Evolutionary conservation across 2,888 invertebrate species (phyloP), one percentile per base, ranked within the genome.

Genomic region (Alloplasta piceator): DNA sequence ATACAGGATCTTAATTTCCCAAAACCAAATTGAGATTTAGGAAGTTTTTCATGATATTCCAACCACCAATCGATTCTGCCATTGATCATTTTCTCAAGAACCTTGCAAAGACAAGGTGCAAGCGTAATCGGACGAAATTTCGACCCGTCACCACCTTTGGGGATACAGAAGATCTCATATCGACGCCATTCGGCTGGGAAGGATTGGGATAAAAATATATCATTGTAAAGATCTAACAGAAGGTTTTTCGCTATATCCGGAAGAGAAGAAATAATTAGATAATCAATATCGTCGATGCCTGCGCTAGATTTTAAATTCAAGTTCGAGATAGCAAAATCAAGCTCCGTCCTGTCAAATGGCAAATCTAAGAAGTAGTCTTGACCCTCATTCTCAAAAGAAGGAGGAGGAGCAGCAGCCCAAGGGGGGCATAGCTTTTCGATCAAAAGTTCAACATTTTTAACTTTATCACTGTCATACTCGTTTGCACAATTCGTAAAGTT

Each of bases 51-150:
- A 43, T 61, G n/a, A 41, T 9, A 58, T 56, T 80, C 72, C 58
- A 64, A 9, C 80, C 76, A 80, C 39, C 48, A 55, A 26, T 7
- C 26, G 3, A 80, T 36, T 41, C 80, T 52, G 14, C 66, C 38
- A n/a, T 76, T 80, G 2, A 73, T 16, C 46, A 82, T 80, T 46
- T 72, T 76, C 7, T 82, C 74, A 5, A 79, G n/a, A 0, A 66
- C 16, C 38, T 80, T 77, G 3, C 78, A 77, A 0, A 80, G 41
- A n/a, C 82, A 82, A 0, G 70, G 66, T 3, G 82, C 72, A 4
- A 82, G 16, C 1, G 83, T 60, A 6, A 83, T 83, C 1, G 78
- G 83, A 16, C 78, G 16, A 9, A 55, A 7, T 6, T 68, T 73
- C 0, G 6, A 10, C 3, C 63, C 64, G n/a, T 64, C 61, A 1